Evolutionary conservation across 2,888 invertebrate genomes (phyloP).

Genomic region (Physocephala rufipes): DNA sequence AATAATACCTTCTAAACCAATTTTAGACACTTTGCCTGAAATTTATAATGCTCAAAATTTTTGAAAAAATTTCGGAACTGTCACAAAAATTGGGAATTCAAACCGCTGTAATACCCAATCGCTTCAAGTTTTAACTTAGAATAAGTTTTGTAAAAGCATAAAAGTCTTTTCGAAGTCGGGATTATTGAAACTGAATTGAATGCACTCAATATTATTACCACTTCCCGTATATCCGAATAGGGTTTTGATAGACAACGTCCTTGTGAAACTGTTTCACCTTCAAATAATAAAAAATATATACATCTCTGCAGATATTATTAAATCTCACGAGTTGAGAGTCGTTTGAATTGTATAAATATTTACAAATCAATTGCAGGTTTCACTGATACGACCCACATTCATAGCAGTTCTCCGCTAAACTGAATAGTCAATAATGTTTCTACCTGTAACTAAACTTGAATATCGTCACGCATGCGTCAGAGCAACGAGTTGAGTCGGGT

Average conservation of each 20-base stretch:
- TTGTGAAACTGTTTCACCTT: slow-evolving; percentile 1
- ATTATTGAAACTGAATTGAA: background rate
- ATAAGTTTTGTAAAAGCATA: background rate
- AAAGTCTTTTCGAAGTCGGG: slow-evolving; percentile 40
- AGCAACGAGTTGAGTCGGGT: slow-evolving; percentile 10
- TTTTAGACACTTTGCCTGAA: slow-evolving; percentile 45
- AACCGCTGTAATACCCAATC: slow-evolving; percentile 18
- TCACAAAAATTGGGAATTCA: slow-evolving; percentile 31
- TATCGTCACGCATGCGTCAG: slow-evolving; percentile 25
- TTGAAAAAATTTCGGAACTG: slow-evolving; percentile 55
- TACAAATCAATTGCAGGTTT: background rate
- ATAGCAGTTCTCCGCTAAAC: slow-evolving; percentile 50
- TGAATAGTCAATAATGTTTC: slow-evolving; percentile 34
- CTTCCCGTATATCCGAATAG: slow-evolving; percentile 32
- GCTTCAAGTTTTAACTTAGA: background rate
- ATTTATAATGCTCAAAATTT: slow-evolving; percentile 44
- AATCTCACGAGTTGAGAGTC: slow-evolving; percentile 6
- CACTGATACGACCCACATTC: slow-evolving; percentile 52
- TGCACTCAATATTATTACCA: background rate
- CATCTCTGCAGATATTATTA: background rate
- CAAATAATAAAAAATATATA: background rate
- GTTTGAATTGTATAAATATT: slow-evolving; percentile 11
- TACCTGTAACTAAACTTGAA: background rate
- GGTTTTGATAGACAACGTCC: slow-evolving; percentile 3
- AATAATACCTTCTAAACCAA: background rate